These are phyloP conservation scores for Lagenorhynchus albirostris DNA, from an alignment of 2,113 vertebrate genomes.

Conservation along the genomic window DNA sequence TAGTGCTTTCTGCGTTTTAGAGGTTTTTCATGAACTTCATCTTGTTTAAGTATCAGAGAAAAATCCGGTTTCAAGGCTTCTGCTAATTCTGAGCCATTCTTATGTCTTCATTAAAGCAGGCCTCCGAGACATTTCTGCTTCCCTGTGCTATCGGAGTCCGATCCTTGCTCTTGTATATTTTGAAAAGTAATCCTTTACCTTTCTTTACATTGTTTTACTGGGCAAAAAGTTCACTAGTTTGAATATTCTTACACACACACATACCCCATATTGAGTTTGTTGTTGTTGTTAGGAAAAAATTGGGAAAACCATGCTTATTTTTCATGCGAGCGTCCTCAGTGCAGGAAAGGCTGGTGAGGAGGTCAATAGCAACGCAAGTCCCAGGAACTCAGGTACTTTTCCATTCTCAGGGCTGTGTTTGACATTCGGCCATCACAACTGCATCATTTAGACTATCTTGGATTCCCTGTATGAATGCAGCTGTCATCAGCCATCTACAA, in stretches of 20 bases:
- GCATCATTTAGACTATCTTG: background rate
- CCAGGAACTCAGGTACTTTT: fast-evolving
- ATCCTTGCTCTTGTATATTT: background rate
- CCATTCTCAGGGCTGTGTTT: background rate
- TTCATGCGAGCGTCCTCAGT: background rate
- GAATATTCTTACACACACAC: background rate
- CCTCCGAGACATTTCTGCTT: background rate
- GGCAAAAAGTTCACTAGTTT: background rate
- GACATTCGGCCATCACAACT: background rate
- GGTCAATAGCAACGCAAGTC: fast-evolving
- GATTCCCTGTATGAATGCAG: background rate
- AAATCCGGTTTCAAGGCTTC: background rate
- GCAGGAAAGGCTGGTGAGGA: background rate
- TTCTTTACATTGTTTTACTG: background rate
- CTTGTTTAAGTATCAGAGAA: conserved; percentile 15
- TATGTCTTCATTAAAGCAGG: background rate
- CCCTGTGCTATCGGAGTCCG: background rate
- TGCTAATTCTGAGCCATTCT: background rate
- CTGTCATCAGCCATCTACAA: background rate
- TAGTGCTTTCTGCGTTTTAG: background rate
- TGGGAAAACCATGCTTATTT: background rate
- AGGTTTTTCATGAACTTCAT: background rate
- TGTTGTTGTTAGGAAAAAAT: background rate
- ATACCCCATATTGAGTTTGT: background rate
- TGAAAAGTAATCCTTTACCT: background rate